phyloP scores from a whole-genome alignment of 1,140 invertebrate species.

The Drosophila carrolli region DNA sequence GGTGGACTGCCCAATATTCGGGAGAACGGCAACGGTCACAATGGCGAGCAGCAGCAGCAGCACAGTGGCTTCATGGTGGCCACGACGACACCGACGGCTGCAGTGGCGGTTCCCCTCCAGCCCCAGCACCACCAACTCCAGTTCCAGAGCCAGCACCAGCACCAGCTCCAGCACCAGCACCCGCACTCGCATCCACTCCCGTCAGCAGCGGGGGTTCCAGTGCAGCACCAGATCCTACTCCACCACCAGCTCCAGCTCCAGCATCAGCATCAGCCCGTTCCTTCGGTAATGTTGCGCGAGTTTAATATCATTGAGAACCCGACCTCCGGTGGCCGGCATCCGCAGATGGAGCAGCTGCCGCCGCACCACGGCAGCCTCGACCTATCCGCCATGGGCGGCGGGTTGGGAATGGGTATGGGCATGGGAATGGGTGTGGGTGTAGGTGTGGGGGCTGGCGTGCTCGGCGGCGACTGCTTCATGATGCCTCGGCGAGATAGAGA shows the following conservation, averaged over 20 bases:
- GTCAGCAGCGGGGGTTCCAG: conserved; percentile 33
- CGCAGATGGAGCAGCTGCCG: conserved; percentile 63
- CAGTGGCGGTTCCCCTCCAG: conserved; percentile 43
- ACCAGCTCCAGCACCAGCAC: conserved; percentile 49
- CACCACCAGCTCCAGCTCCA: conserved; percentile 62
- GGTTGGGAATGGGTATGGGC: background rate
- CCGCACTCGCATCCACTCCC: conserved; percentile 30
- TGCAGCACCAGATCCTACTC: conserved; percentile 42
- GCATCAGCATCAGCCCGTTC: conserved; percentile 57
- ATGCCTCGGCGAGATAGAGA: conserved; percentile 48
- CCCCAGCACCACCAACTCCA: conserved; percentile 56
- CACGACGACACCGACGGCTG: conserved; percentile 34
- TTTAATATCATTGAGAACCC: conserved; percentile 84
- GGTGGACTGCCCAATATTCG: conserved; percentile 77
- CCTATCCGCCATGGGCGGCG: conserved; percentile 5
- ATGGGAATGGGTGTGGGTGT: conserved; percentile 19
- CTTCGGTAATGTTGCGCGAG: conserved; percentile 82
- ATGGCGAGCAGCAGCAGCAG: conserved; percentile 23
- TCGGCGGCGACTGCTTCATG: conserved; percentile 63
- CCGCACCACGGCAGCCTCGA: conserved; percentile 47
- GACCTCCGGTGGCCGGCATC: conserved; percentile 68
- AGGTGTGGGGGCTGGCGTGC: conserved; percentile 29
- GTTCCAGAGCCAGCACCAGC: conserved; percentile 43
- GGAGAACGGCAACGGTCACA: conserved; percentile 55
- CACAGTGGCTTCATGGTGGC: conserved; percentile 10